A percentile compares a stretch with the other conserved stretches of the same genome.
Evolutionary conservation across 2,113 vertebrate species (phyloP).

Genomic region (Sinocyclocheilus anshuiensis): DNA sequence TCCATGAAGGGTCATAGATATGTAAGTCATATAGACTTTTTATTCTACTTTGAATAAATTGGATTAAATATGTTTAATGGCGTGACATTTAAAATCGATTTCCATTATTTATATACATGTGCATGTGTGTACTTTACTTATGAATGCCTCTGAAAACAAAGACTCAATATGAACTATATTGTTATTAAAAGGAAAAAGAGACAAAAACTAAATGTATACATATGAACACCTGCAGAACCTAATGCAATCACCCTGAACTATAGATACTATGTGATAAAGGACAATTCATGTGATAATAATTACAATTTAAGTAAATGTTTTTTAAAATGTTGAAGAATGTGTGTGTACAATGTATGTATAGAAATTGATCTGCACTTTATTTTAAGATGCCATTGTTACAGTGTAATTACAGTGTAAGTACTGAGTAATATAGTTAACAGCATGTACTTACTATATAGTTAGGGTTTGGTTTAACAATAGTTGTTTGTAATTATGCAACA

Average conservation of each 20-base stretch:
- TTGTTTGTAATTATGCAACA: too few species aligned
- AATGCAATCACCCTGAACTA: background rate
- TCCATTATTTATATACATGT: background rate
- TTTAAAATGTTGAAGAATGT: background rate
- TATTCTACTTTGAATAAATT: background rate
- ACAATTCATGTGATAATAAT: background rate
- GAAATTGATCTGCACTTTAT: too few species aligned
- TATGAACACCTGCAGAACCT: too few species aligned
- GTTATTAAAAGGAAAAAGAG: background rate
- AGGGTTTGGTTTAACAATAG: too few species aligned
- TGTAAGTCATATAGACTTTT: background rate
- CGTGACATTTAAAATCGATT: background rate
- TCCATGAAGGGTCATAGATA: background rate
- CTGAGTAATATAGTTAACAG: too few species aligned
- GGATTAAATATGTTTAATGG: background rate
- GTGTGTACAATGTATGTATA: too few species aligned
- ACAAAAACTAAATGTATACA: too few species aligned
- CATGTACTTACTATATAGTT: too few species aligned
- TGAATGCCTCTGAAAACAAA: background rate
- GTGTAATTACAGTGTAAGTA: too few species aligned
- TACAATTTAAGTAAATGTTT: background rate
- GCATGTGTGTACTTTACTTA: background rate
- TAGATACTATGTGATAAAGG: background rate
- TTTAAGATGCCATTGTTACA: too few species aligned
- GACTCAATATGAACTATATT: background rate